Conservation (phyloP, 2,797 vertebrate genomes). For the Centroberyx gerrardi region DNA sequence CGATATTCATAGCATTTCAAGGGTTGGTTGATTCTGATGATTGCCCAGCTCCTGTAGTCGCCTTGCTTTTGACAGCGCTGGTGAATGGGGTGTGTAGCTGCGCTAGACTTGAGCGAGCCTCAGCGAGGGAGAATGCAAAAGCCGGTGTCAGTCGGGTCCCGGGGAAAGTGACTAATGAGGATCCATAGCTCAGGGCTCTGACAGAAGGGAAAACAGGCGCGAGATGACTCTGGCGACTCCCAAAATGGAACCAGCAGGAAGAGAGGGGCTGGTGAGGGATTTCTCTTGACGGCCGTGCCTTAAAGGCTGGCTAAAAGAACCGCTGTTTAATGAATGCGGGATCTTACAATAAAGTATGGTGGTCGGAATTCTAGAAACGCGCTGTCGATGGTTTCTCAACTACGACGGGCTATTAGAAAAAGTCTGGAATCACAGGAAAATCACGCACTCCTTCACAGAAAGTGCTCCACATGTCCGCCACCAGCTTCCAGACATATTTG, state of each 20-base stretch:
- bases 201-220: conserved; percentile 53
- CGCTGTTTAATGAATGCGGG: background rate
- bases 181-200: conserved; percentile 62
- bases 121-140: conserved; percentile 21
- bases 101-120: conserved; percentile 51
- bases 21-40: conserved; percentile 67
- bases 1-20: conserved; percentile 65
- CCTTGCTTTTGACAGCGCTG: conserved; percentile 51
- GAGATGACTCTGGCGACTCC: conserved; percentile 46
- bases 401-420: too few relatives aligned
- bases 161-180: conserved; percentile 78
- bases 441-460: conserved; percentile 27
- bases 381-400: background rate
- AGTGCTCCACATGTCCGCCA: too few relatives aligned
- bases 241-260: conserved; percentile 62
- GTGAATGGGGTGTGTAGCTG: conserved; percentile 60
- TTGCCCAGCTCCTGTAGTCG: conserved; percentile 58
- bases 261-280: conserved; percentile 47
- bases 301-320: conserved; percentile 23
- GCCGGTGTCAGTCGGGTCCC: conserved; percentile 53
- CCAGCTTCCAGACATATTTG: too few relatives aligned
- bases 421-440: conserved; percentile 25
- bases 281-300: conserved; percentile 41
- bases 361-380: conserved; percentile 28
- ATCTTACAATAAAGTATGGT: conserved; percentile 15